These are phyloP conservation scores for Noctuana brunneofusca DNA, from an alignment of 2,888 invertebrate genomes.

Conservation along the genomic window DNA sequence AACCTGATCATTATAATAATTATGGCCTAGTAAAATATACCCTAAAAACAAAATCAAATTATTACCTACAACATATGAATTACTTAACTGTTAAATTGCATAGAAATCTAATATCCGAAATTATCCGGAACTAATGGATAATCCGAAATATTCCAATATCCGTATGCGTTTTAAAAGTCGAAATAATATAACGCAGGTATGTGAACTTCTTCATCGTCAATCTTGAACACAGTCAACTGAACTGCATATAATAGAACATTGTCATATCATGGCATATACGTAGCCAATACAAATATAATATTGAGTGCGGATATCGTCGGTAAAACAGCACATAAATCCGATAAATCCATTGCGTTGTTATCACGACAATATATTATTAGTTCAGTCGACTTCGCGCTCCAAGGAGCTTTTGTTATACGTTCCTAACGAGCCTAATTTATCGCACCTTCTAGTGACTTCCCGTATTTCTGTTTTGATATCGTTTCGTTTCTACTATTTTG, in stretches of 20 bases:
- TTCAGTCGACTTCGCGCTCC: slow-evolving; percentile 58
- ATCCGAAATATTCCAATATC: too few relatives aligned
- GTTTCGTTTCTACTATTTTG: not conserved
- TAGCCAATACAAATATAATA: slow-evolving; percentile 22
- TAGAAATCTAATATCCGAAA: too few relatives aligned
- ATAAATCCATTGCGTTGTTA: slow-evolving; percentile 50
- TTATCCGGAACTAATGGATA: too few relatives aligned
- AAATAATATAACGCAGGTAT: too few relatives aligned
- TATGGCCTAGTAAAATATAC: too few relatives aligned
- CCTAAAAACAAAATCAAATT: too few relatives aligned
- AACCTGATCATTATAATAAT: too few relatives aligned
- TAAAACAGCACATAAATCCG: slow-evolving; percentile 64
- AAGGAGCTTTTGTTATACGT: slow-evolving; percentile 61
- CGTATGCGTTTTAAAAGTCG: too few relatives aligned
- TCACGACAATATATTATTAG: slow-evolving; percentile 66
- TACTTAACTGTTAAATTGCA: too few relatives aligned
- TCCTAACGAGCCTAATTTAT: slow-evolving; percentile 72
- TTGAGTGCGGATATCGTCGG: slow-evolving; percentile 50
- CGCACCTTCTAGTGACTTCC: slow-evolving; percentile 38
- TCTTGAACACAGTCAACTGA: not conserved
- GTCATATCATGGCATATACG: not conserved
- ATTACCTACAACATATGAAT: too few relatives aligned
- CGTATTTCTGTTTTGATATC: slow-evolving; percentile 18
- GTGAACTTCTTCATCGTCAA: too few relatives aligned
- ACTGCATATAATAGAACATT: not conserved